Percentiles rank a stretch among this genome's conserved stretches.
Evolutionary conservation across 2,888 invertebrate species (phyloP).

Genomic region (Microctonus hyperodae): DNA sequence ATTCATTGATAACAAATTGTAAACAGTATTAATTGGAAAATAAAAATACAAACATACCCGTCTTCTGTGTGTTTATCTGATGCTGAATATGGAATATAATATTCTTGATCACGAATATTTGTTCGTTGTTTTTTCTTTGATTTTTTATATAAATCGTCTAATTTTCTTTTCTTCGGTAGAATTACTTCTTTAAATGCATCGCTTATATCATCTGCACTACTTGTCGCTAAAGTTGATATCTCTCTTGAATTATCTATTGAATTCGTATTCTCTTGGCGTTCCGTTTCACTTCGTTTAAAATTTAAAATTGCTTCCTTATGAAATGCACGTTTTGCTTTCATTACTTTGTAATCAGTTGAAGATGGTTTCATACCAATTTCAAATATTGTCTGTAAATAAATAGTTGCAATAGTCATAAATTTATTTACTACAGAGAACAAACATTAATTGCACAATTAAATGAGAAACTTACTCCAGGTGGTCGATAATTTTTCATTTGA

Average conservation of each 20-base stretch:
- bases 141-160: slow-evolving; percentile 68
- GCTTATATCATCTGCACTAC: slow-evolving; percentile 67
- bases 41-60: slow-evolving; percentile 67
- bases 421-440: too few relatives aligned
- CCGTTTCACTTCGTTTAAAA: slow-evolving; percentile 62
- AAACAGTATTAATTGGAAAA: slow-evolving; percentile 12
- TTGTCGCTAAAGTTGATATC: slow-evolving; percentile 55
- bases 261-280: slow-evolving; percentile 50
- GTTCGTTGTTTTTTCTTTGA: slow-evolving; percentile 66
- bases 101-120: slow-evolving; percentile 74
- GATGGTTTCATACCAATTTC: slow-evolving; percentile 86
- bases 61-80: slow-evolving; percentile 85
- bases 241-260: slow-evolving; percentile 22
- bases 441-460: too few relatives aligned
- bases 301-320: slow-evolving; percentile 70
- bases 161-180: slow-evolving; percentile 67
- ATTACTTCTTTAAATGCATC: slow-evolving; percentile 69
- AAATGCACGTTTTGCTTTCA: slow-evolving; percentile 85
- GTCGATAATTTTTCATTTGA: slow-evolving; percentile 78
- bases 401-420: too few relatives aligned
- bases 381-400: slow-evolving; percentile 82
- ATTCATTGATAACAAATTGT: not conserved
- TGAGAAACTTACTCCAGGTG: slow-evolving; percentile 71
- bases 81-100: slow-evolving; percentile 87
- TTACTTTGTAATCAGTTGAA: slow-evolving; percentile 79